Evolutionary conservation across 1,140 invertebrate species (phyloP), one percentile per base, ranked within the genome.

Genomic region (Drosophila nigrodunni): DNA sequence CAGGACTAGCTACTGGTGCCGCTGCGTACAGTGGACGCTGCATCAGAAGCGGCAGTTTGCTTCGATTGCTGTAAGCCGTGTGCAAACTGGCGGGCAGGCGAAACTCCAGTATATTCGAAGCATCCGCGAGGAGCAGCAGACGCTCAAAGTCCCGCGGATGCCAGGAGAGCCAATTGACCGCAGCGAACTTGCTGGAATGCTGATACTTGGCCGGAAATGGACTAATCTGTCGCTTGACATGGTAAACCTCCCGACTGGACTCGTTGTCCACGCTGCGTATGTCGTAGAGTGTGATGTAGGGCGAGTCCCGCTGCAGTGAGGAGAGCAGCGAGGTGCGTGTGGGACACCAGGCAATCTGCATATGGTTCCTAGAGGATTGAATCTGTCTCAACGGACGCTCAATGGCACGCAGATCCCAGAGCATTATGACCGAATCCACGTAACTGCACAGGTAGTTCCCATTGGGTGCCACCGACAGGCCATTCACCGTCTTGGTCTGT

Each of bases 381-480:
- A 97, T 93, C 37, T 95, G 94, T 10, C 96, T 93, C 55, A 98
- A 94, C 8, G 97, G 97, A 90, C 97, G 96, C 77, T 98, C 96
- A 91, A 98, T 97, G 81, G 95, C 96, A 58, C 97, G 93, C 35
- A 96, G 94, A 93, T 99, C 98, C 98, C 97, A 98, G 49, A 98
- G 94, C 50, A 94, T 95, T 50, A 97, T 96, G 78, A 95, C 94
- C 87, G 95, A 96, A 49, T 99, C 98, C 54, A 95, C 94, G 91
- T 95, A 97, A 39, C 97, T 97, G 59, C 97, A 97, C 7, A 98
- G 85, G 92, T 96, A 95, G 80, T 96, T 95, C 85, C 95, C 96
- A 86, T 95, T 94, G 11, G 96, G 95, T 91, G 98, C 97, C 3
- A 97, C 95, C 55, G 95, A 94, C 7, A 97, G 93, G 46, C 97